Conservation (phyloP, 2,888 invertebrate species). For the Tipula vernalis region DNA sequence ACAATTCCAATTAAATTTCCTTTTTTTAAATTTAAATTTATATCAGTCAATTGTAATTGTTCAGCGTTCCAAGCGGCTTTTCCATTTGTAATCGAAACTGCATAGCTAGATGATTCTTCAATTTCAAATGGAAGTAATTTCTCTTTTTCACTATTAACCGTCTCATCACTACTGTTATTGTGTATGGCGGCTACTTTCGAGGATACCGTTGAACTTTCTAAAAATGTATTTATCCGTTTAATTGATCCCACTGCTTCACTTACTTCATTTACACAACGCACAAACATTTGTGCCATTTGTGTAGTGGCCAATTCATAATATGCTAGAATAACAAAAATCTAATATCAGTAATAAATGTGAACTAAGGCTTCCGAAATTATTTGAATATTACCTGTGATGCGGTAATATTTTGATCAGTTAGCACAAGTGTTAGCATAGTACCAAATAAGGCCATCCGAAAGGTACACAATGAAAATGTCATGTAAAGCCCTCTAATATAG, state of each 20-base stretch:
- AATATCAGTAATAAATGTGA: slow-evolving; percentile 1
- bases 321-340: slow-evolving; percentile 43
- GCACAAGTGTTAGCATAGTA: slow-evolving; percentile 55
- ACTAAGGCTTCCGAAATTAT: background rate
- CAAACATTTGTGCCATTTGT: slow-evolving; percentile 45
- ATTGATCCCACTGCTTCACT: slow-evolving; percentile 70
- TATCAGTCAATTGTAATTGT: slow-evolving; percentile 31
- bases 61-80: slow-evolving; percentile 36
- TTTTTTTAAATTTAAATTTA: slow-evolving; percentile 40
- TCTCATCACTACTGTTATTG: slow-evolving; percentile 13
- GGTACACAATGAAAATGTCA: slow-evolving; percentile 69
- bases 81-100: slow-evolving; percentile 24
- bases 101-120: slow-evolving; percentile 19
- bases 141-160: background rate
- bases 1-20: slow-evolving; percentile 56
- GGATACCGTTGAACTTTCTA: slow-evolving; percentile 33
- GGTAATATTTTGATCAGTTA: slow-evolving; percentile 51
- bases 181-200: slow-evolving; percentile 7
- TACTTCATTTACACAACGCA: slow-evolving; percentile 59
- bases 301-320: slow-evolving; percentile 42
- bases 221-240: slow-evolving; percentile 43
- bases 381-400: slow-evolving; percentile 46
- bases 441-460: slow-evolving; percentile 66
- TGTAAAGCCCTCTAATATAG: slow-evolving; percentile 50
- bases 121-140: slow-evolving; percentile 14